Percentiles rank a stretch among this genome's conserved stretches.
phyloP scores from a whole-genome alignment of 2,113 vertebrate genomes.

The Tragelaphus imberbis region DNA sequence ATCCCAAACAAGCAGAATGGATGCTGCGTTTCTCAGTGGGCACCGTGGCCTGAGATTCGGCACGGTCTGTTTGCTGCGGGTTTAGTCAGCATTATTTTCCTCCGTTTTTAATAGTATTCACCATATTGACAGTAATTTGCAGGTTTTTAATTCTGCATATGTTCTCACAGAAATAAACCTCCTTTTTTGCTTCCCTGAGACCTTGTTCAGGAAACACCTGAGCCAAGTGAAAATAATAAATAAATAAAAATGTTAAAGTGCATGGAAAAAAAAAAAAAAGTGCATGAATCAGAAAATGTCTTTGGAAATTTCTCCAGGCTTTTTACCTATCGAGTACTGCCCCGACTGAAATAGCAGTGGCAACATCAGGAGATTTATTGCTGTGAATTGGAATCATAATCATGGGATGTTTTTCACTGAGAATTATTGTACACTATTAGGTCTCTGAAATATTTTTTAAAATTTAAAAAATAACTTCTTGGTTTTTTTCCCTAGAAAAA shows the following conservation, averaged over 20 bases:
- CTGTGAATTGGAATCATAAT: neutral
- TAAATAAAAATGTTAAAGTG: neutral
- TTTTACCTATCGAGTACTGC: neutral
- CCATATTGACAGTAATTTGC: slow-evolving; percentile 48
- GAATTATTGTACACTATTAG: slow-evolving; percentile 6
- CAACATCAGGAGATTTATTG: neutral
- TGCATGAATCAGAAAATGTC: neutral
- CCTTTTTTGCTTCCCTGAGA: neutral
- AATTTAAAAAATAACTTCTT: neutral
- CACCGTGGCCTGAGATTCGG: neutral
- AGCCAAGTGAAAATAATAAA: neutral
- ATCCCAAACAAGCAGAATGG: slow-evolving; percentile 32
- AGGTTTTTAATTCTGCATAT: slow-evolving; percentile 40
- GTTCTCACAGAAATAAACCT: slow-evolving; percentile 38
- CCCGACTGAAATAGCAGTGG: neutral
- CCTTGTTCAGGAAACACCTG: neutral
- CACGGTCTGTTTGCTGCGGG: neutral
- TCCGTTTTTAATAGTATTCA: slow-evolving; percentile 37
- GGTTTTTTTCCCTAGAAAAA: neutral
- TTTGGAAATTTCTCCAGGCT: neutral
- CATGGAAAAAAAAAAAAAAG: too few species aligned
- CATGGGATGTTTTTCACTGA: neutral
- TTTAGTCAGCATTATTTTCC: neutral
- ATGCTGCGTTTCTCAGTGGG: neutral
- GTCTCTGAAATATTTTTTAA: neutral